A percentile compares a stretch with the other conserved stretches of the same genome.
These are phyloP conservation scores for Trichonephila clavata DNA, from an alignment of 1,140 invertebrate genomes.

Conservation along the genomic window DNA sequence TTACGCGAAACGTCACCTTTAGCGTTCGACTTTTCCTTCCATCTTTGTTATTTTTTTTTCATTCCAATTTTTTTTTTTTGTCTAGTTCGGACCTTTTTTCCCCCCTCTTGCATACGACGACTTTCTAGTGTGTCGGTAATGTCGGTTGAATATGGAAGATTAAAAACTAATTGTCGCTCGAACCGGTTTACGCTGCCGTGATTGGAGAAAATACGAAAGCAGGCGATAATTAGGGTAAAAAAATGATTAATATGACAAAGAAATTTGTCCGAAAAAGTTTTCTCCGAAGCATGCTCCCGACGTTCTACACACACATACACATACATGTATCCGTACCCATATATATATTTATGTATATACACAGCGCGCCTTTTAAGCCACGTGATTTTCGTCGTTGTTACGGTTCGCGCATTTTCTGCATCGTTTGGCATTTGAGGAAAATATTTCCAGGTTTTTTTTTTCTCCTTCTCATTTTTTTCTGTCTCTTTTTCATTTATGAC, in stretches of 20 bases:
- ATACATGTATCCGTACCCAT: not conserved
- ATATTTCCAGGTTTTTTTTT: conserved; percentile 67
- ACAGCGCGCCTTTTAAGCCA: conserved; percentile 51
- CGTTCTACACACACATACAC: not conserved
- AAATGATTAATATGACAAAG: conserved; percentile 76
- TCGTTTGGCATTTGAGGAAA: conserved; percentile 71
- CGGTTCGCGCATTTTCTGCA: conserved; percentile 73
- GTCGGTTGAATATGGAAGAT: conserved; percentile 76
- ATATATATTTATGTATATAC: conserved; percentile 25
- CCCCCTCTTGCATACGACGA: not conserved
- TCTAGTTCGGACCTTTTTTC: conserved; percentile 40
- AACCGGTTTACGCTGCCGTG: conserved; percentile 74
- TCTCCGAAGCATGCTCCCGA: conserved; percentile 48
- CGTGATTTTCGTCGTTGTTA: conserved; percentile 74
- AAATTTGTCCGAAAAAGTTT: conserved; percentile 73
- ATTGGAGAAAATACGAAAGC: conserved; percentile 74
- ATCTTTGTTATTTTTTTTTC: conserved; percentile 24
- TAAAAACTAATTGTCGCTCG: conserved; percentile 77
- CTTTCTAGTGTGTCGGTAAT: conserved; percentile 54
- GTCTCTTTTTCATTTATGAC: conserved; percentile 74
- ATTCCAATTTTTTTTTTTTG: conserved; percentile 7
- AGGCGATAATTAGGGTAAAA: conserved; percentile 74
- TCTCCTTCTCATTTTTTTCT: not conserved
- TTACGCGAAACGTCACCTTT: conserved; percentile 76
- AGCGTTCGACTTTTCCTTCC: conserved; percentile 67